Percentiles rank a stretch among this genome's conserved stretches.
These are phyloP conservation scores for Blastomussa wellsi DNA, from an alignment of 92 coral and sea anemone species.

Conservation along the genomic window DNA sequence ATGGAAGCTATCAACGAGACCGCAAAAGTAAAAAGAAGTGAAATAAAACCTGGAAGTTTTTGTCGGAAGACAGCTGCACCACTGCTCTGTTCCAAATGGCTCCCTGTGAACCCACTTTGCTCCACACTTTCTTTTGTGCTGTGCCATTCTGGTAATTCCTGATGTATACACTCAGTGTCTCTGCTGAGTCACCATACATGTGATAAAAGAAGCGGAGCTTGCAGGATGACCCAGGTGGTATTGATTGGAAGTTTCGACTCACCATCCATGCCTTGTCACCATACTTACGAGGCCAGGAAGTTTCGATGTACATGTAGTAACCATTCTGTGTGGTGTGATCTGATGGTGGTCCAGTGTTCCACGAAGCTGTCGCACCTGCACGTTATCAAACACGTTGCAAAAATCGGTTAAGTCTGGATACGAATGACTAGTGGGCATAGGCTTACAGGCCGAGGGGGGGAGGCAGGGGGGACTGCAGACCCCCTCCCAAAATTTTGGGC, in stretches of 20 bases:
- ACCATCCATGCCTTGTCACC: slow-evolving; percentile 98
- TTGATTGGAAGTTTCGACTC: slow-evolving; percentile 85
- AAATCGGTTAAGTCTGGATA: no score
- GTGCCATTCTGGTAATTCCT: slow-evolving; percentile 84
- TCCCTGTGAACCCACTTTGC: slow-evolving; percentile 80
- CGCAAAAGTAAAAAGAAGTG: neutral
- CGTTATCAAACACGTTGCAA: neutral
- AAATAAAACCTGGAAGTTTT: slow-evolving; percentile 42
- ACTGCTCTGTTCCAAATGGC: slow-evolving; percentile 85
- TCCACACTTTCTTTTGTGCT: slow-evolving; percentile 52
- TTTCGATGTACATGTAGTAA: slow-evolving; percentile 93
- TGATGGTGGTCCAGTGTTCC: slow-evolving; percentile 92
- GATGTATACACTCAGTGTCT: slow-evolving; percentile 77
- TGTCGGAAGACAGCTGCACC: slow-evolving; percentile 67
- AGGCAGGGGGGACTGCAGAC: no score
- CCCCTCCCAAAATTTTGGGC: no score
- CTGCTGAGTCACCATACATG: slow-evolving; percentile 96
- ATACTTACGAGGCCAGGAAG: slow-evolving; percentile 93
- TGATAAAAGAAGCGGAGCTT: slow-evolving; percentile 94
- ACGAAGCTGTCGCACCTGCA: slow-evolving; percentile 82
- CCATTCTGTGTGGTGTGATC: slow-evolving; percentile 89
- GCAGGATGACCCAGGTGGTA: slow-evolving; percentile 66
- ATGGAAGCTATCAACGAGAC: neutral
- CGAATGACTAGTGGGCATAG: no score
- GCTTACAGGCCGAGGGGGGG: no score